A percentile compares a stretch with the other conserved stretches of the same genome.
phyloP scores from a whole-genome alignment of 1,140 invertebrate genomes.

The Drosophila asahinai region DNA sequence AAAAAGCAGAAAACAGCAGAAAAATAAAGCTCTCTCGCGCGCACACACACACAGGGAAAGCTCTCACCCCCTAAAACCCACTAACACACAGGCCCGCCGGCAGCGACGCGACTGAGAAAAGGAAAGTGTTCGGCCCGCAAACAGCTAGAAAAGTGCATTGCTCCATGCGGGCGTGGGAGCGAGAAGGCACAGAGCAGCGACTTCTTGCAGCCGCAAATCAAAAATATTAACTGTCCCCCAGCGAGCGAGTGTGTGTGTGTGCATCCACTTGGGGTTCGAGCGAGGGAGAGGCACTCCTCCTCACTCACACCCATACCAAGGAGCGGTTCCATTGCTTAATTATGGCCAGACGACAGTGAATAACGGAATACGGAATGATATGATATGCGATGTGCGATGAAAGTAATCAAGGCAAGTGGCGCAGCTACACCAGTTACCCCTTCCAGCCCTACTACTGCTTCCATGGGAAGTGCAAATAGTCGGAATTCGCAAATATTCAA shows the following conservation, averaged over 20 bases:
- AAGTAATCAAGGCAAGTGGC: constrained; percentile 73
- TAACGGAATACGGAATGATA: constrained; percentile 14
- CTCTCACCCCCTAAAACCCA: constrained; percentile 7
- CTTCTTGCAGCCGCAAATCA: constrained; percentile 54
- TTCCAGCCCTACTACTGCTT: constrained; percentile 1
- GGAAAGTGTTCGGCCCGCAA: constrained; percentile 55
- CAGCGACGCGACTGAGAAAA: constrained; percentile 22
- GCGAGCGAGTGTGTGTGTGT: constrained; percentile 1
- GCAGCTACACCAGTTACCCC: constrained; percentile 33
- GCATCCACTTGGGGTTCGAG: constrained; percentile 6
- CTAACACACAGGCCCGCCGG: not conserved
- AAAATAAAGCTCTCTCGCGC: constrained; percentile 56
- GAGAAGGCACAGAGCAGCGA: constrained; percentile 13
- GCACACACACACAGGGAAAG: constrained; percentile 18
- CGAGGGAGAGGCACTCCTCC: constrained; percentile 8
- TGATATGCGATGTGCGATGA: constrained; percentile 46
- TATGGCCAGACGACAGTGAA: constrained; percentile 33
- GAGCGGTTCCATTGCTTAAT: constrained; percentile 61
- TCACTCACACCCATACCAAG: constrained; percentile 24
- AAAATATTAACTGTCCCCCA: constrained; percentile 24
- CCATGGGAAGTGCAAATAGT: constrained; percentile 59
- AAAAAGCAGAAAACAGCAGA: constrained; percentile 23
- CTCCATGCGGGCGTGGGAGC: constrained; percentile 31
- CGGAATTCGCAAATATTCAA: constrained; percentile 24
- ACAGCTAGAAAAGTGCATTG: constrained; percentile 62